These are phyloP conservation scores for Himalopsyche tibetana DNA, from an alignment of 2,888 invertebrate genomes.

Conservation along the genomic window DNA sequence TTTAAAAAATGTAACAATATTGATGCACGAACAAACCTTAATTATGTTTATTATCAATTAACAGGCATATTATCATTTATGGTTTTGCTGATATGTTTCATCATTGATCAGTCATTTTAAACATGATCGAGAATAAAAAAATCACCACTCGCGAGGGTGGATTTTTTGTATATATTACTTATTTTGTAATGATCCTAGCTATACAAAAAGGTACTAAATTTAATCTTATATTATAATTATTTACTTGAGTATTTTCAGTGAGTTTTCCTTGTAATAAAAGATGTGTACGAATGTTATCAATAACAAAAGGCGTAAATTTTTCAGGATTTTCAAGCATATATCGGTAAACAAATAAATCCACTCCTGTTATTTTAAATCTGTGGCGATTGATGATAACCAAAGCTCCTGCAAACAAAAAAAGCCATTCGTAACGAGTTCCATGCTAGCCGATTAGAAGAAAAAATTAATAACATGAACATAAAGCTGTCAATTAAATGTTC, in stretches of 20 bases:
- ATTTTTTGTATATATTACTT: background rate
- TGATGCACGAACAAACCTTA: background rate
- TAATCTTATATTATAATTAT: background rate
- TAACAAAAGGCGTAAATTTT: constrained; percentile 82
- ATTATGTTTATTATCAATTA: no score
- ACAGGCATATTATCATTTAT: no score
- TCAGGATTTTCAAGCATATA: constrained; percentile 84
- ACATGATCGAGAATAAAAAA: no score
- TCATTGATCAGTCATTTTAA: no score
- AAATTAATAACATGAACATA: no score
- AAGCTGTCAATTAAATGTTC: constrained; percentile 58
- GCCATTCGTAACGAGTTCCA: background rate
- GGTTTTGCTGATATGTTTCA: no score
- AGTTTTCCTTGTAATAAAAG: constrained; percentile 82
- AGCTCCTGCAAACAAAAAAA: constrained; percentile 73
- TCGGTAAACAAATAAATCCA: constrained; percentile 87
- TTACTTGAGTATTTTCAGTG: constrained; percentile 77
- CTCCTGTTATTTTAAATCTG: constrained; percentile 86
- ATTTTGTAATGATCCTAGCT: background rate
- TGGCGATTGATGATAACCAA: constrained; percentile 84
- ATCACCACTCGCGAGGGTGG: background rate
- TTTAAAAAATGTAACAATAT: background rate
- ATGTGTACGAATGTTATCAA: constrained; percentile 82
- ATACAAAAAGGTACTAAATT: no score
- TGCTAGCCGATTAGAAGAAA: background rate